phyloP scores from a whole-genome alignment of 2,888 invertebrate species.

The Drosophila neonasuta region DNA sequence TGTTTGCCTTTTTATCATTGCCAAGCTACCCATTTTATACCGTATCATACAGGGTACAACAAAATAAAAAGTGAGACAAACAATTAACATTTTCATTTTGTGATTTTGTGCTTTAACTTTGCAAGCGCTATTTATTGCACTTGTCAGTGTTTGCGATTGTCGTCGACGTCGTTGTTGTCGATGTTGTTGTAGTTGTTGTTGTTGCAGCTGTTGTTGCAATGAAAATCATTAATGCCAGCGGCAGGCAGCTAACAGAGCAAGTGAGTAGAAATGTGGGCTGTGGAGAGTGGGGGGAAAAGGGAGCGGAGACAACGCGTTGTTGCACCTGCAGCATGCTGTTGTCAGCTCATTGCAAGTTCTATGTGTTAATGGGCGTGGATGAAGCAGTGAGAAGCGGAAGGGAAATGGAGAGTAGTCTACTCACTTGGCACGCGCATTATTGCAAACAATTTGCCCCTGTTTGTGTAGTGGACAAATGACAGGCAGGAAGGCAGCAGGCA shows the following conservation, averaged over 20 bases:
- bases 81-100: constrained; percentile 76
- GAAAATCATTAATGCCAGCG: constrained; percentile 65
- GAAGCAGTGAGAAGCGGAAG: background rate
- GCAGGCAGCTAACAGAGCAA: constrained; percentile 10
- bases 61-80: constrained; percentile 48
- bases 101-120: constrained; percentile 67
- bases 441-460: constrained; percentile 74
- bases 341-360: constrained; percentile 40
- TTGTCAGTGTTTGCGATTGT: constrained; percentile 32
- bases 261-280: too few species aligned
- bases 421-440: constrained; percentile 73
- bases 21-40: background rate
- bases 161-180: constrained; percentile 7
- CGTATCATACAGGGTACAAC: background rate
- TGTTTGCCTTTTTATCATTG: background rate
- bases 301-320: background rate
- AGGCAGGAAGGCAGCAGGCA: constrained; percentile 26
- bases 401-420: constrained; percentile 5
- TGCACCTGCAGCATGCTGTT: constrained; percentile 52
- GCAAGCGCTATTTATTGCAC: constrained; percentile 64
- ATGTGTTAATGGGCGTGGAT: constrained; percentile 40
- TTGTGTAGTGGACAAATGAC: constrained; percentile 72
- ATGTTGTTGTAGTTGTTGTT: constrained; percentile 7
- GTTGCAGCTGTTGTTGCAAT: constrained; percentile 38
- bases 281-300: background rate